A percentile compares a stretch with the other conserved stretches of the same genome.
These are phyloP conservation scores for Plectrocnemia conspersa DNA, from an alignment of 1,140 invertebrate genomes.

Conservation along the genomic window DNA sequence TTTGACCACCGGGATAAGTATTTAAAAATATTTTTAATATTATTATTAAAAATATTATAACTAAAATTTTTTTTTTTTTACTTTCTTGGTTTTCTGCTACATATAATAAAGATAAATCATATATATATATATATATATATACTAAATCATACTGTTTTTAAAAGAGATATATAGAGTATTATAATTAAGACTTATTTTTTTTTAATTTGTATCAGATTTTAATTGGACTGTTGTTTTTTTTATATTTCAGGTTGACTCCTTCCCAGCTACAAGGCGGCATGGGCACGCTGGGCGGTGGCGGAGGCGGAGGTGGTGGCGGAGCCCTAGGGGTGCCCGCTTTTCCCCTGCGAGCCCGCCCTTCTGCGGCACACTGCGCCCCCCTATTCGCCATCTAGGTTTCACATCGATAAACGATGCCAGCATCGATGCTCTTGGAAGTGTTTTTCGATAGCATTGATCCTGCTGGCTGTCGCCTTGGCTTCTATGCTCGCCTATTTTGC, in stretches of 20 bases:
- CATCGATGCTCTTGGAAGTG: slow-evolving; percentile 94
- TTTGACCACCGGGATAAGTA: no score
- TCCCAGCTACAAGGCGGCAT: slow-evolving; percentile 47
- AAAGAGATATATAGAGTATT: not conserved
- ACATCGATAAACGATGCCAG: slow-evolving; percentile 88
- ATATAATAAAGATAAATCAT: no score
- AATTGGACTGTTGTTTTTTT: not conserved
- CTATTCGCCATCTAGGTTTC: slow-evolving; percentile 85
- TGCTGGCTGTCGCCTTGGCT: slow-evolving; percentile 79
- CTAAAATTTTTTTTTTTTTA: no score
- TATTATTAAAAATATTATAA: no score
- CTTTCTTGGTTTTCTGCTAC: no score
- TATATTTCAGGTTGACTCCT: slow-evolving; percentile 43
- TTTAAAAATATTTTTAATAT: no score
- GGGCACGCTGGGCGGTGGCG: slow-evolving; percentile 39
- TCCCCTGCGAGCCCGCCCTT: slow-evolving; percentile 64
- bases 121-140: no score
- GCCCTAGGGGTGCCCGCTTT: slow-evolving; percentile 77
- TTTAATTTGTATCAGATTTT: not conserved
- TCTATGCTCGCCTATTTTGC: slow-evolving; percentile 92
- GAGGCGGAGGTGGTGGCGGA: slow-evolving; percentile 40
- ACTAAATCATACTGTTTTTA: no score
- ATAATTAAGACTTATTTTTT: not conserved
- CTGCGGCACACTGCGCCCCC: slow-evolving; percentile 64
- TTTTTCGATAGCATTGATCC: slow-evolving; percentile 84